Conservation (phyloP, 2,113 vertebrate species). For the Jaculus jaculus region DNA sequence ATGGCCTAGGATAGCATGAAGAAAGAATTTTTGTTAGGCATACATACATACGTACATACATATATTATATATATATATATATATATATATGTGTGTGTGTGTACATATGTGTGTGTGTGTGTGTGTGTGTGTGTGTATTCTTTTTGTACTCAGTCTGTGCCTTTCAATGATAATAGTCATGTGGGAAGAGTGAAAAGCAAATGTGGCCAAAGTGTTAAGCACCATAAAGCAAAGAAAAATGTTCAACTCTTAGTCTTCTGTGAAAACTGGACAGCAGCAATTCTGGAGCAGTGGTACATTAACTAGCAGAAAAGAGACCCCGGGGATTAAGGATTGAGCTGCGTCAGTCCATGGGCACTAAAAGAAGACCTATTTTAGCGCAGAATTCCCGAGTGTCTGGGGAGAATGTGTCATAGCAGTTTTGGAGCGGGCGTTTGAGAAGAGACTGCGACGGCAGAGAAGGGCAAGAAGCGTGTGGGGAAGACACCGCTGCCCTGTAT, state of each 20-base stretch:
- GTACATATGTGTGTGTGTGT: too few species aligned
- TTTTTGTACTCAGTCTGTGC: background rate
- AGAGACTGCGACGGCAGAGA: background rate
- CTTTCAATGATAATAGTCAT: background rate
- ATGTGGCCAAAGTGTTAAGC: background rate
- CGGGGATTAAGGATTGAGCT: background rate
- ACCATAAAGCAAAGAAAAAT: constrained; percentile 5
- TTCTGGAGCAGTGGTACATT: constrained; percentile 31
- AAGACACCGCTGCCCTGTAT: background rate
- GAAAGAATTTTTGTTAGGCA: background rate
- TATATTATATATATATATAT: too few species aligned
- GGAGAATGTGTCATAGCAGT: background rate
- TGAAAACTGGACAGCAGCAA: constrained; percentile 16
- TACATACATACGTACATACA: too few species aligned
- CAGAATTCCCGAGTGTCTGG: background rate
- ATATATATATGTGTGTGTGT: too few species aligned
- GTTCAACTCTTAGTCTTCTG: background rate
- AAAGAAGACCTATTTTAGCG: constrained; percentile 43
- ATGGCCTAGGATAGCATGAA: background rate
- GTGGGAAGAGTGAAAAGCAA: constrained; percentile 32
- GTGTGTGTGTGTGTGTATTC: background rate
- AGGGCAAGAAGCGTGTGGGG: background rate
- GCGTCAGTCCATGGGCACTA: background rate
- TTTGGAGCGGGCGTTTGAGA: background rate
- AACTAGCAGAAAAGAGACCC: constrained; percentile 18